Evolutionary conservation across 1,140 invertebrate genomes (phyloP).

Genomic region (Drosophila nebulosa): DNA sequence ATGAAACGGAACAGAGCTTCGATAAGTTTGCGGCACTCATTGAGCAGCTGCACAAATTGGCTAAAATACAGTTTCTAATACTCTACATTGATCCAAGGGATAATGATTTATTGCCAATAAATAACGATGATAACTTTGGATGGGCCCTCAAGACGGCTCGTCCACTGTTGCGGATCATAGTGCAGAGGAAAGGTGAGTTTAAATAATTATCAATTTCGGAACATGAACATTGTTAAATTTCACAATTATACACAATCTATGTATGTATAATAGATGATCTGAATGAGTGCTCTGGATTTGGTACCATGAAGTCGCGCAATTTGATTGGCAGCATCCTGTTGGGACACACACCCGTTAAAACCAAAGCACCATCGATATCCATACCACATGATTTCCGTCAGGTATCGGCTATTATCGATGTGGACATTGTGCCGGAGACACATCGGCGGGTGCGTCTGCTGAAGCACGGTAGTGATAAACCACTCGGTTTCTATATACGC

Average conservation of each 20-base stretch:
- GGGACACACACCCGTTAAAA: conserved; percentile 90
- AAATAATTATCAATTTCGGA: neutral
- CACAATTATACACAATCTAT: too few relatives aligned
- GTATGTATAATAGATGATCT: conserved; percentile 89
- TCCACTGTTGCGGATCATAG: conserved; percentile 92
- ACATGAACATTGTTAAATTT: too few relatives aligned
- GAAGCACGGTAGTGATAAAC: conserved; percentile 99
- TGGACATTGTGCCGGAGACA: conserved; percentile 98
- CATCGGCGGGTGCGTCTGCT: conserved; percentile 96
- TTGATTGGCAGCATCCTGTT: conserved; percentile 92
- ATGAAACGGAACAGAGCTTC: conserved; percentile 87
- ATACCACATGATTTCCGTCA: conserved; percentile 98
- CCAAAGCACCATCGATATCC: conserved; percentile 94
- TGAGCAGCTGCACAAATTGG: conserved; percentile 91
- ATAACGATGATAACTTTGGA: conserved; percentile 98
- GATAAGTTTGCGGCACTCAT: conserved; percentile 93
- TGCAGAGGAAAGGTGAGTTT: conserved; percentile 93
- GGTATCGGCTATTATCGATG: conserved; percentile 99
- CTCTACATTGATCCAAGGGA: conserved; percentile 97
- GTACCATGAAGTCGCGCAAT: conserved; percentile 89
- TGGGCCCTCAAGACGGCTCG: conserved; percentile 92
- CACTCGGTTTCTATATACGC: conserved; percentile 97
- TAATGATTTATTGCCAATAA: conserved; percentile 98
- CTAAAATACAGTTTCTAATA: conserved; percentile 93
- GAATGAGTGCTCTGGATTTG: conserved; percentile 92